These are phyloP conservation scores for Sclerodermus sp. DNA, from an alignment of 2,888 invertebrate genomes.

Conservation along the genomic window DNA sequence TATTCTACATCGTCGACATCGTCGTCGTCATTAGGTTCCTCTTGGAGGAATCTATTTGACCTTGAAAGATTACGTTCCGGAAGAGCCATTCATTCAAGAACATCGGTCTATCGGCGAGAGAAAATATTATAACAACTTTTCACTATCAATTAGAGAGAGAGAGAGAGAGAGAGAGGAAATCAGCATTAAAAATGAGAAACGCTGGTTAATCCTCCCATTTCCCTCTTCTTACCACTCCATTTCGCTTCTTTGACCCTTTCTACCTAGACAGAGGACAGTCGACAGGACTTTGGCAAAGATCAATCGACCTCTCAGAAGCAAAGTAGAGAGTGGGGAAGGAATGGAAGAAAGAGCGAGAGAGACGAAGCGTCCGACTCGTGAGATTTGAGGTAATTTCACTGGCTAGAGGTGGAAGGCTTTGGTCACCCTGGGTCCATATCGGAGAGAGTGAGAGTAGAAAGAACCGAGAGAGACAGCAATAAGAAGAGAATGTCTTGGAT, in stretches of 20 bases:
- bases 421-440: background rate
- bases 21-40: too few species aligned
- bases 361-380: too few species aligned
- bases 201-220: background rate
- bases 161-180: too few species aligned
- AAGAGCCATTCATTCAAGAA: too few species aligned
- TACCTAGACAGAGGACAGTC: background rate
- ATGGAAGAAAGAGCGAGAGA: constrained; percentile 7
- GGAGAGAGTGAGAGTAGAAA: too few species aligned
- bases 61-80: too few species aligned
- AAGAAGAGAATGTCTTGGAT: constrained; percentile 36
- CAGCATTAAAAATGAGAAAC: background rate
- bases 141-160: background rate
- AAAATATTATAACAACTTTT: background rate
- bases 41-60: too few species aligned
- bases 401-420: constrained; percentile 15
- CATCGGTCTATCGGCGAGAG: too few species aligned
- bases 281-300: too few species aligned
- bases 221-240: background rate
- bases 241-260: background rate
- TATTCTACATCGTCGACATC: too few species aligned
- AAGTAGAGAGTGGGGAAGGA: constrained; percentile 4
- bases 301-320: too few species aligned
- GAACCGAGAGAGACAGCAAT: background rate
- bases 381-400: constrained; percentile 11